These are phyloP conservation scores for Drosophila nr. fundita DNA, from an alignment of 2,888 invertebrate genomes.

Conservation along the genomic window DNA sequence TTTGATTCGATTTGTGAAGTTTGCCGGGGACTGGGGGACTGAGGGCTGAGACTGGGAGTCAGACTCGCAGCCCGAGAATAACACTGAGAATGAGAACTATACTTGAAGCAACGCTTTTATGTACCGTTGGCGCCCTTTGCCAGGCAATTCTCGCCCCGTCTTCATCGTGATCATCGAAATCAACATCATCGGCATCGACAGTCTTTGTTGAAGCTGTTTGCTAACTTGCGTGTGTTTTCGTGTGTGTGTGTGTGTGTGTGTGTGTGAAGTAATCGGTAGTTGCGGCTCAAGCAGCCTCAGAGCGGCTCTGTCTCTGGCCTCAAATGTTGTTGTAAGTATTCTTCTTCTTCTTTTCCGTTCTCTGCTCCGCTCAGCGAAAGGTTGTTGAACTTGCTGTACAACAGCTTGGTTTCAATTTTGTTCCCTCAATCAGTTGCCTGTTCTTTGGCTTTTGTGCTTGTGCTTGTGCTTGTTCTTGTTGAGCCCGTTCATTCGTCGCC, in stretches of 20 bases:
- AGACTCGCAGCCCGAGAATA: constrained; percentile 14
- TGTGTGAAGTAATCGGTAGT: constrained; percentile 74
- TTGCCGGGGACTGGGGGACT: constrained; percentile 18
- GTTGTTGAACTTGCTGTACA: constrained; percentile 71
- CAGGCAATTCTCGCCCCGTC: constrained; percentile 71
- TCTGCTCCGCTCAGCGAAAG: constrained; percentile 39
- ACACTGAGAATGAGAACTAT: constrained; percentile 47
- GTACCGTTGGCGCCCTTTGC: constrained; percentile 73
- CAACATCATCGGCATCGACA: constrained; percentile 50
- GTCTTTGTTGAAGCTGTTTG: constrained; percentile 41
- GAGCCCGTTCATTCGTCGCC: constrained; percentile 21
- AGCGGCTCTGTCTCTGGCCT: constrained; percentile 53
- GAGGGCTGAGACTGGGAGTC: background rate
- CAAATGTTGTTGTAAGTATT: constrained; percentile 62
- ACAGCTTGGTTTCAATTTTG: constrained; percentile 64
- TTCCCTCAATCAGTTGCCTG: constrained; percentile 75
- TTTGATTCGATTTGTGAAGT: constrained; percentile 76
- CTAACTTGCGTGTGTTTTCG: constrained; percentile 43
- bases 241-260: constrained; percentile 29
- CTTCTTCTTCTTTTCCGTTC: constrained; percentile 28
- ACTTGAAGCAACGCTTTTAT: constrained; percentile 53
- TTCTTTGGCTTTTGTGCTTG: constrained; percentile 66
- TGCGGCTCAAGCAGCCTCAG: constrained; percentile 56
- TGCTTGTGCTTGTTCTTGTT: constrained; percentile 58
- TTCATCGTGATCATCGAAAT: constrained; percentile 64